phyloP scores from a whole-genome alignment of 2,797 vertebrate species.

The Mormyrus proboscirostris region DNA sequence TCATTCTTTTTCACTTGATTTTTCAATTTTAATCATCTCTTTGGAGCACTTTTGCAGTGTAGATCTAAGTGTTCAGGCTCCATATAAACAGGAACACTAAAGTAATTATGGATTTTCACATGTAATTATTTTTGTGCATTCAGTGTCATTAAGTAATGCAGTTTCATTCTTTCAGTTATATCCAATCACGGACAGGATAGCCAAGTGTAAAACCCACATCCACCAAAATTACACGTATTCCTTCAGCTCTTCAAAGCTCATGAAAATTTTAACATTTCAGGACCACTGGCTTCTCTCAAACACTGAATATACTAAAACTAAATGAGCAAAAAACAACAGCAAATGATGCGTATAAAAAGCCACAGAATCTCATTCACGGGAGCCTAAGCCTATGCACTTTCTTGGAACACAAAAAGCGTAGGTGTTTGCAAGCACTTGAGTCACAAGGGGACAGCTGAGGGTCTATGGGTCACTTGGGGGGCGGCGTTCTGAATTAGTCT shows the following conservation, averaged over 20 bases:
- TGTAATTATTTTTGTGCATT: constrained; percentile 26
- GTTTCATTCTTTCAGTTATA: constrained; percentile 30
- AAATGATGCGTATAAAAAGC: not conserved
- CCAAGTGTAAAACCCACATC: constrained; percentile 60
- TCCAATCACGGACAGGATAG: constrained; percentile 52
- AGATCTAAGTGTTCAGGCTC: constrained; percentile 50
- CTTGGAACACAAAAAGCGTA: constrained; percentile 47
- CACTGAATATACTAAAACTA: constrained; percentile 40
- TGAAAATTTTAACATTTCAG: constrained; percentile 38
- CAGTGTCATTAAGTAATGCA: constrained; percentile 17
- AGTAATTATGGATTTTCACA: not conserved
- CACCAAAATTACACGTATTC: constrained; percentile 41
- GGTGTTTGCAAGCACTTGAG: constrained; percentile 32
- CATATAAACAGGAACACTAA: constrained; percentile 23
- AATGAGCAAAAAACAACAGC: constrained; percentile 28
- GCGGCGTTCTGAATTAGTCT: constrained; percentile 52
- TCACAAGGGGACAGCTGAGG: constrained; percentile 19
- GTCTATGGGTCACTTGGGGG: constrained; percentile 26
- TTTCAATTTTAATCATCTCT: constrained; percentile 23
- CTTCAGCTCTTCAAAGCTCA: constrained; percentile 29
- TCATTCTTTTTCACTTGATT: constrained; percentile 24
- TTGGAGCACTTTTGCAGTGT: constrained; percentile 38
- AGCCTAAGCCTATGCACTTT: constrained; percentile 43
- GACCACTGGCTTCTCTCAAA: constrained; percentile 35
- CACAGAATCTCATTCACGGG: constrained; percentile 33